Evolutionary conservation across 2,113 vertebrate genomes (phyloP), one percentile per base, ranked within the genome.

Genomic region (Mesoclemmys tuberculata): DNA sequence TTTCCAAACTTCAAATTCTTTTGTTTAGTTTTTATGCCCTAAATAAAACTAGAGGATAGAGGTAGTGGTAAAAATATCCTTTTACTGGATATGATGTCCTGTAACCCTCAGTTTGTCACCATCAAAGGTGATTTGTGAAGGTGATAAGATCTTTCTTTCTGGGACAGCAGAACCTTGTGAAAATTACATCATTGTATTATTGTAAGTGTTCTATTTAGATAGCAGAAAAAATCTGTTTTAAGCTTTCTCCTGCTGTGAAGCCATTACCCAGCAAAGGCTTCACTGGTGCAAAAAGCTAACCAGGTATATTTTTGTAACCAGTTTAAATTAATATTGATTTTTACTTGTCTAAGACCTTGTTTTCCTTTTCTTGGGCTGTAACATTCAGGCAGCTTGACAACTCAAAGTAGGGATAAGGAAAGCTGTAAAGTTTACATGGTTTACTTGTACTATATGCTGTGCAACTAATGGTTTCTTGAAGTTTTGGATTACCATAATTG

Each of bases 221-320:
- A 83, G 68, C 16, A 89, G 46, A 92, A 97, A 96, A 90, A 82
- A 8, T 84, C 46, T 87, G 14, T 7, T n/a, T 94, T 95, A 93
- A 91, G 41, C 44, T 77, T 12, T 49, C 18, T 92, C 46, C 29
- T 16, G 14, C n/a, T 93, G 74, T 80, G 92, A 96, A 90, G 31
- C 79, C 85, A 85, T 95, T 93, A 51, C 29, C 29, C 80, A 80
- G 27, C 84, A 82, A 92, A 88, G 68, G 38, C 78, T 94, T 61
- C 10, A 12, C 86, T 52, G 35, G 31, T 75, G 10, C 19, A 84
- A 35, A 80, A 93, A 91, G 56, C 48, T 82, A 68, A 2, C 51
- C 46, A 78, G 85, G 3, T 84, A 80, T 94, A 44, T 64, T 93
- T 97, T 93, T 96, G 84, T 94, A 89, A 84, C 7, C 31, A 86